Evolutionary conservation across 2,113 vertebrate genomes (phyloP), one percentile per base, ranked within the genome.

Genomic region (Larimichthys polyactis): DNA sequence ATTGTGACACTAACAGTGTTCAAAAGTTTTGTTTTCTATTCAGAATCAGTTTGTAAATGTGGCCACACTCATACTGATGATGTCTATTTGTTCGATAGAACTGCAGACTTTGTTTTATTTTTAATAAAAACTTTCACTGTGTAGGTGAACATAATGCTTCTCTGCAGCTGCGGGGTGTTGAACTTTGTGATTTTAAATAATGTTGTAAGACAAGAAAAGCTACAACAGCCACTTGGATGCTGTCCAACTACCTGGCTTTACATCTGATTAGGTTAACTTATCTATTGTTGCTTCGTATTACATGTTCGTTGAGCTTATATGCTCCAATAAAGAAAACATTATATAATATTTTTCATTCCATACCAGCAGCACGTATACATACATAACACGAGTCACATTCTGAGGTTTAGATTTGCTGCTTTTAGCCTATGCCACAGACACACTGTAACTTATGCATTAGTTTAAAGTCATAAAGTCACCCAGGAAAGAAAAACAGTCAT

Each of bases 151-250:
- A 4, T 52, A 27, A 24, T 74, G 7, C 1, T 32, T 43, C 17
- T 52, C 22, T 9, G 29, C 63, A 71, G 49, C 59, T 67, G 11
- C 20, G 14, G 48, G 32, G 10, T 54, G 55, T 52, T 22, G 49
- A 49, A 62, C 22, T n/a, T 54, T 49, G 29, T 67, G 51, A 57
- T 79, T 57, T 57, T 71, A 73, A 72, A 79, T 69, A 60, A 70
- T 62, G 60, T 67, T 57, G 57, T 70, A 16, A 44, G 40, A 84
- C 55, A 59, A 64, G 74, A 74, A 78, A 66, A 74, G 63, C 59
- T 63, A 70, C 66, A 52, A 52, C 36, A 27, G 52, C 46, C 7
- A 40, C 36, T 64, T 75, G 81, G 52, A 54, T 57, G 22, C 27
- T 54, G 17, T 78, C 49, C 57, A 81, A 2, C 60, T 64, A 11